Conservation (phyloP, 2,113 vertebrate species). For the Rhynchopsitta pachyrhyncha region DNA sequence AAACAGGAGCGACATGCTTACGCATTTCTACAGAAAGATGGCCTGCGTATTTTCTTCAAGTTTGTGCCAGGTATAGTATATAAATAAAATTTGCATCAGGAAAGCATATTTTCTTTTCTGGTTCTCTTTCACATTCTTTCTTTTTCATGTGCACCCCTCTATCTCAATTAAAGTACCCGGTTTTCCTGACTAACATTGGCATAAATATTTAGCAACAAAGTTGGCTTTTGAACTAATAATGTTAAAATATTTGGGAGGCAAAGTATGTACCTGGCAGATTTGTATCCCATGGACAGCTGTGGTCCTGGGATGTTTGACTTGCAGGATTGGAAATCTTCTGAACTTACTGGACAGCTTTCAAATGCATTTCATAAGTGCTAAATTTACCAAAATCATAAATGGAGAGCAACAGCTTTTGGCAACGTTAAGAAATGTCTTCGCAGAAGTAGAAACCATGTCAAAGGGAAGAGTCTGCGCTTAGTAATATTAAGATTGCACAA, state of each 20-base stretch:
- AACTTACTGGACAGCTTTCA: neutral
- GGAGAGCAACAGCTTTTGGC: neutral
- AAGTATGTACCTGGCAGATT: neutral
- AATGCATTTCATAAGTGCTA: neutral
- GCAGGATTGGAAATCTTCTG: neutral
- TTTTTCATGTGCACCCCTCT: neutral
- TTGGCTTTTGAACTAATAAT: neutral
- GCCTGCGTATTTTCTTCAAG: neutral
- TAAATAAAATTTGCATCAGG: neutral
- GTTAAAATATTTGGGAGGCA: neutral
- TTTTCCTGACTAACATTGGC: neutral
- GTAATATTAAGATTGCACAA: neutral
- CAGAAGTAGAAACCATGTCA: neutral
- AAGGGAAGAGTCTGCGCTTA: neutral
- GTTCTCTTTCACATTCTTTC: neutral
- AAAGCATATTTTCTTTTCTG: neutral
- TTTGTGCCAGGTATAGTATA: neutral
- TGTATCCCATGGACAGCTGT: neutral
- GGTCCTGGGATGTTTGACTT: neutral
- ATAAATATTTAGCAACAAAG: neutral
- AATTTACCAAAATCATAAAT: neutral
- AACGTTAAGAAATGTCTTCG: neutral
- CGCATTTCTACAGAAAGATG: neutral
- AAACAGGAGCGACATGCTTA: neutral
- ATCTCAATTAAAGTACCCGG: neutral